Evolutionary conservation across 2,797 vertebrate genomes (phyloP).

Genomic region (Epinephelus awoara): DNA sequence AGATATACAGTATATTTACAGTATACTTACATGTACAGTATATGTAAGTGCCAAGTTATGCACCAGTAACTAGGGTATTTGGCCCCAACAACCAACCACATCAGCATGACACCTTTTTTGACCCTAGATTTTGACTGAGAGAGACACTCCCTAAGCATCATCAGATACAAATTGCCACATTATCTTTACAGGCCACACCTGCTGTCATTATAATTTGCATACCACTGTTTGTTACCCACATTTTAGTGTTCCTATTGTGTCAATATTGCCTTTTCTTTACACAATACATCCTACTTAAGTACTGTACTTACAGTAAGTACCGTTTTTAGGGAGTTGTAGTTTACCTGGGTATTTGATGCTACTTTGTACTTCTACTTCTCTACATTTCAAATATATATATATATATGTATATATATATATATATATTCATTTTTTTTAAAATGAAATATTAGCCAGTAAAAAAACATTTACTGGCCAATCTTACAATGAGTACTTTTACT

Average conservation of each 20-base stretch:
- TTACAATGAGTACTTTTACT: neutral
- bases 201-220: slow-evolving; percentile 7
- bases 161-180: slow-evolving; percentile 17
- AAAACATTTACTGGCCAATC: neutral
- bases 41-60: neutral
- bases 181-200: slow-evolving; percentile 10
- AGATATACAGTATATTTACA: neutral
- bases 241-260: neutral
- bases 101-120: neutral
- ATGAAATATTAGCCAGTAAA: too few species aligned
- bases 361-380: neutral
- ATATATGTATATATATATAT: too few species aligned
- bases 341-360: neutral
- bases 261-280: neutral
- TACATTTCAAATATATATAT: neutral
- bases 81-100: neutral
- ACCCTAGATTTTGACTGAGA: slow-evolving; percentile 5
- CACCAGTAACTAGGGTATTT: neutral
- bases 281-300: neutral
- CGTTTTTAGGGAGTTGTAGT: neutral
- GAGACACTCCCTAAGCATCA: slow-evolving; percentile 15
- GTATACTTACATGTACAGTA: neutral
- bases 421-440: too few species aligned
- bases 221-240: neutral
- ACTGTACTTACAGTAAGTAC: neutral